phyloP scores from a whole-genome alignment of 1,140 invertebrate genomes.

The Neomicropteryx cornuta region DNA sequence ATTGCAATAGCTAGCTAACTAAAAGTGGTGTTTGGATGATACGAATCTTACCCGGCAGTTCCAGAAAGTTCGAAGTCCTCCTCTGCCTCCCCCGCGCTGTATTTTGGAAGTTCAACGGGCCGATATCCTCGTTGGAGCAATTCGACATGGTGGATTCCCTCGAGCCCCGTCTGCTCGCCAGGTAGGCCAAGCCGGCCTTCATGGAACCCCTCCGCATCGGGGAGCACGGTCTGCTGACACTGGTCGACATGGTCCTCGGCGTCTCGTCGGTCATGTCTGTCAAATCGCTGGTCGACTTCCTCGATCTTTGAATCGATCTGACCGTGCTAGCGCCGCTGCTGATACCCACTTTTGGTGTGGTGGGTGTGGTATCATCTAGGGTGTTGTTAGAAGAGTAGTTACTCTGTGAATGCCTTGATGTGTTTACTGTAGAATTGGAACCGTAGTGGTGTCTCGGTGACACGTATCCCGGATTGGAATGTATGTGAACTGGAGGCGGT shows the following conservation, averaged over 20 bases:
- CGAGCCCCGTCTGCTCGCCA: slow-evolving; percentile 63
- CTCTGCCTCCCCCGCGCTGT: slow-evolving; percentile 61
- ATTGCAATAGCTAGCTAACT: no score
- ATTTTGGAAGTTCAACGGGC: slow-evolving; percentile 64
- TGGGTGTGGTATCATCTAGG: slow-evolving; percentile 30
- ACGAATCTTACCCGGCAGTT: slow-evolving; percentile 59
- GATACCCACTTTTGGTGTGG: slow-evolving; percentile 23
- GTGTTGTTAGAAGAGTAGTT: slow-evolving; percentile 34
- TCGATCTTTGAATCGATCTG: slow-evolving; percentile 34
- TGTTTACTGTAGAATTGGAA: slow-evolving; percentile 33
- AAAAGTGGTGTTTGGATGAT: neutral
- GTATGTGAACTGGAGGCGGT: slow-evolving; percentile 37
- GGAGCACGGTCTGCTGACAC: slow-evolving; percentile 44
- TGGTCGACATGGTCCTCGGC: slow-evolving; percentile 47
- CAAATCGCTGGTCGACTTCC: slow-evolving; percentile 63
- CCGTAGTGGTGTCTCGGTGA: slow-evolving; percentile 33
- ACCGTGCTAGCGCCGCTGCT: slow-evolving; percentile 17
- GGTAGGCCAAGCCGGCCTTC: slow-evolving; percentile 60
- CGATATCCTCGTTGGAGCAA: slow-evolving; percentile 61
- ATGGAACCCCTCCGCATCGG: slow-evolving; percentile 45
- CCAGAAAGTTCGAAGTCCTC: slow-evolving; percentile 76
- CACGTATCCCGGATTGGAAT: slow-evolving; percentile 39
- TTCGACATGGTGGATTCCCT: slow-evolving; percentile 48
- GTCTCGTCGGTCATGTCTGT: slow-evolving; percentile 52
- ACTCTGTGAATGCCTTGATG: slow-evolving; percentile 31